A percentile compares a stretch with the other conserved stretches of the same genome.
phyloP scores from a whole-genome alignment of 2,797 vertebrate genomes.

The Acrocephalus scirpaceus region DNA sequence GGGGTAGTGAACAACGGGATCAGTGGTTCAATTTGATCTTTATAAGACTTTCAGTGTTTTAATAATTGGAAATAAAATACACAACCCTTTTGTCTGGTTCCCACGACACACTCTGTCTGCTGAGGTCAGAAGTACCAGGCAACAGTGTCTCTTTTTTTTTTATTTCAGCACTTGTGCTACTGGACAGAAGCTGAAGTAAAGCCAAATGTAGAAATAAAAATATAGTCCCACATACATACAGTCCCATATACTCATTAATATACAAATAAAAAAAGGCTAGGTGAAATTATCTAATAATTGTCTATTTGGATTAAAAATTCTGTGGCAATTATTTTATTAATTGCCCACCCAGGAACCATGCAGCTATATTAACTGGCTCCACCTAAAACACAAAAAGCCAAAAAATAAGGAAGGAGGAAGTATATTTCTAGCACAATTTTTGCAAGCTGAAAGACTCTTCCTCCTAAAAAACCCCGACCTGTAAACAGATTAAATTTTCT shows the following conservation, averaged over 20 bases:
- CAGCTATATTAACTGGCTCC: neutral
- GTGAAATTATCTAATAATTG: neutral
- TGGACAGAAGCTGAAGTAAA: conserved; percentile 41
- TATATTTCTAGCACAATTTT: neutral
- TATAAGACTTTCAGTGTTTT: neutral
- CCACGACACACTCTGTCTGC: neutral
- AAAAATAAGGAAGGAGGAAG: neutral
- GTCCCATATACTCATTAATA: neutral
- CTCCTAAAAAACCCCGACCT: neutral
- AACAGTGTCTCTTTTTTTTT: accelerated
- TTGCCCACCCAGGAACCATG: neutral
- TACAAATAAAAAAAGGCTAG: neutral
- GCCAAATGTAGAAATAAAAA: neutral
- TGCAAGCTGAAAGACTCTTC: neutral
- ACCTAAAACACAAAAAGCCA: neutral
- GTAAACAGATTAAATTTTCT: neutral
- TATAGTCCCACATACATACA: accelerated
- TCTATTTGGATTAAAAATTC: neutral
- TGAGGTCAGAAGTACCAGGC: neutral
- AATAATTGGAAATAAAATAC: neutral
- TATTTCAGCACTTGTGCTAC: conserved; percentile 38
- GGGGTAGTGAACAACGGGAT: neutral
- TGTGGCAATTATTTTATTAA: neutral
- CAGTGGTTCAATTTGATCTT: neutral
- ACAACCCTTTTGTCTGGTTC: neutral